These are phyloP conservation scores for Elachura formosa DNA, from an alignment of 2,113 vertebrate species.

Conservation along the genomic window DNA sequence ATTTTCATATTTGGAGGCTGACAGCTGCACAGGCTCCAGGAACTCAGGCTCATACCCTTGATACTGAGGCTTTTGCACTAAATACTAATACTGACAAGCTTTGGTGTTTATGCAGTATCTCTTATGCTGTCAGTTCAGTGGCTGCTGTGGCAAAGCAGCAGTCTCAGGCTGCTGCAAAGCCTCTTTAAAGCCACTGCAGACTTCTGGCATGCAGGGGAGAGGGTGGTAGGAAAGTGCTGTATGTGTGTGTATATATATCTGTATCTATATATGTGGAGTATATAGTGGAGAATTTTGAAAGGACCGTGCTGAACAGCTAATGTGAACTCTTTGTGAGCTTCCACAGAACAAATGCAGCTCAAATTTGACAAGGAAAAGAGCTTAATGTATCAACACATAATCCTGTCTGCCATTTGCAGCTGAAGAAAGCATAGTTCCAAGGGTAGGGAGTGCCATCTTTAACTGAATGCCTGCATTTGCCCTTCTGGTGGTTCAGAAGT, in stretches of 20 bases:
- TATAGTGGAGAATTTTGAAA: not conserved
- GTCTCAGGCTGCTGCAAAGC: not conserved
- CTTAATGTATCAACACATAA: not conserved
- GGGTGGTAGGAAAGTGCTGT: not conserved
- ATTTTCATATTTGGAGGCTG: constrained; percentile 15
- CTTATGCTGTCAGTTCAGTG: not conserved
- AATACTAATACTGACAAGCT: constrained; percentile 6
- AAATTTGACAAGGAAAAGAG: not conserved
- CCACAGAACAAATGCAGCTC: not conserved
- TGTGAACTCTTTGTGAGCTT: not conserved
- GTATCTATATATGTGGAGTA: not conserved
- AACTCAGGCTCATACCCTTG: not conserved
- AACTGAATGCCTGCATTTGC: not conserved
- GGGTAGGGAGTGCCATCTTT: not conserved
- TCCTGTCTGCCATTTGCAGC: not conserved
- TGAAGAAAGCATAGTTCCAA: not conserved
- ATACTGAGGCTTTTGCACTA: constrained; percentile 31
- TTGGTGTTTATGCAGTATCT: not conserved
- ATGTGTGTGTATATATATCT: not conserved
- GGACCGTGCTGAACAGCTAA: not conserved
- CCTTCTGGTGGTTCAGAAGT: not conserved
- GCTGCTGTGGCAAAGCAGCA: not conserved
- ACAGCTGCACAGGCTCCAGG: constrained; percentile 35
- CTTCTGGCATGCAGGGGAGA: not conserved
- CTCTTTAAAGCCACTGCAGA: not conserved